phyloP scores from a whole-genome alignment of 2,888 invertebrate genomes.

The Heliconius ethilla region DNA sequence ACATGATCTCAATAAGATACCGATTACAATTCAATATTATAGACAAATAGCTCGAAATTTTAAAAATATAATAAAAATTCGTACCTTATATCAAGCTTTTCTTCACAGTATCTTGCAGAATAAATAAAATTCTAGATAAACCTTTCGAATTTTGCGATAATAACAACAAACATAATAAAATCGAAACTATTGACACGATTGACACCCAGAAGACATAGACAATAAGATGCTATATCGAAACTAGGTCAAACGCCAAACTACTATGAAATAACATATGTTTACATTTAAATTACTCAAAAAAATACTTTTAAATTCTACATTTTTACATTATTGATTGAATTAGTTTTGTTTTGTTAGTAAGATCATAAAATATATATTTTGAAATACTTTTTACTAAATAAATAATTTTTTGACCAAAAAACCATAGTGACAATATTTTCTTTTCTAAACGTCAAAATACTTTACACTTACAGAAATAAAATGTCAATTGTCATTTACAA shows the following conservation, averaged over 20 bases:
- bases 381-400: not conserved
- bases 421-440: not conserved
- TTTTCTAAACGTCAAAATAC: not conserved
- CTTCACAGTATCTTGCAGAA: slow-evolving; percentile 12
- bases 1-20: slow-evolving; percentile 30
- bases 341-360: not conserved
- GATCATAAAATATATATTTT: not conserved
- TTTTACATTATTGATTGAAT: not conserved
- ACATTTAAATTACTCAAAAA: not conserved
- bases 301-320: not conserved
- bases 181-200: slow-evolving; percentile 57
- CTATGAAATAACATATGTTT: not conserved
- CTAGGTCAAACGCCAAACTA: slow-evolving; percentile 37
- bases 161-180: slow-evolving; percentile 51
- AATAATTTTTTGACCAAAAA: not conserved
- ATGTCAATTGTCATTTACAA: slow-evolving; percentile 8
- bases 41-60: not conserved
- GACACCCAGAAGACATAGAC: slow-evolving; percentile 61
- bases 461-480: not conserved
- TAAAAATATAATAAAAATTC: not conserved
- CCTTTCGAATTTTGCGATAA: slow-evolving; percentile 44
- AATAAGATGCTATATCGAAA: slow-evolving; percentile 41
- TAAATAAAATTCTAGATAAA: slow-evolving; percentile 28
- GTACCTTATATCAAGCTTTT: slow-evolving; percentile 19
- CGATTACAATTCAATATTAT: slow-evolving; percentile 28